phyloP scores from a whole-genome alignment of 2,888 invertebrate species.

The Synanthedon myopaeformis region DNA sequence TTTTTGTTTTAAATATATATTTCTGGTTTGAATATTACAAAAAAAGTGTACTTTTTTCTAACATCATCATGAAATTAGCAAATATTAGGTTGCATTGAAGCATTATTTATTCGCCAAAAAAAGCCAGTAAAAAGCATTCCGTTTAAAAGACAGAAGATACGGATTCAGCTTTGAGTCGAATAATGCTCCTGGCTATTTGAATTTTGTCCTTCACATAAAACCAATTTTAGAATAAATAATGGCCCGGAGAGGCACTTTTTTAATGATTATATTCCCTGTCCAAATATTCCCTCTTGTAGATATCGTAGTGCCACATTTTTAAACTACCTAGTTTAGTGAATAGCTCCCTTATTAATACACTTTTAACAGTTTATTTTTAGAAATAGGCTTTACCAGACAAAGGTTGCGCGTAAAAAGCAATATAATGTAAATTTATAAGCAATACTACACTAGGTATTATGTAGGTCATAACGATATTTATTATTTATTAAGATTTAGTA shows the following conservation, averaged over 20 bases:
- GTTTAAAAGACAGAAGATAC: too few relatives aligned
- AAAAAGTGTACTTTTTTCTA: too few relatives aligned
- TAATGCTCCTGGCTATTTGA: too few relatives aligned
- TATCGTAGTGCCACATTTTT: slow-evolving; percentile 47
- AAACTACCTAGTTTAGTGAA: slow-evolving; percentile 23
- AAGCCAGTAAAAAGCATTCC: too few relatives aligned
- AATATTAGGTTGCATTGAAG: too few relatives aligned
- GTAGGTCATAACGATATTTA: slow-evolving; percentile 24
- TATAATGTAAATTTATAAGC: slow-evolving; percentile 61
- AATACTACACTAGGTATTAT: slow-evolving; percentile 53
- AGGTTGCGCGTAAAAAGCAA: slow-evolving; percentile 61
- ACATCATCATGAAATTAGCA: too few relatives aligned
- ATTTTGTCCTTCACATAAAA: too few relatives aligned
- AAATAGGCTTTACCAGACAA: slow-evolving; percentile 32
- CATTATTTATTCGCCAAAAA: too few relatives aligned
- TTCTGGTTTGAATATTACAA: too few relatives aligned
- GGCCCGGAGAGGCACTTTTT: slow-evolving; percentile 31
- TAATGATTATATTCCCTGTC: slow-evolving; percentile 36
- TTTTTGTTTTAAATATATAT: too few relatives aligned
- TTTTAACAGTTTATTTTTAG: slow-evolving; percentile 30
- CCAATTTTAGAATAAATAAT: not conserved
- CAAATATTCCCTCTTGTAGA: slow-evolving; percentile 39
- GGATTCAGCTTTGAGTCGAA: too few relatives aligned
- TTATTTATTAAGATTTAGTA: slow-evolving; percentile 45
- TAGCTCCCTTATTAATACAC: slow-evolving; percentile 17